These are phyloP conservation scores for Himalopsyche japonica DNA, from an alignment of 2,888 invertebrate genomes.

Conservation along the genomic window DNA sequence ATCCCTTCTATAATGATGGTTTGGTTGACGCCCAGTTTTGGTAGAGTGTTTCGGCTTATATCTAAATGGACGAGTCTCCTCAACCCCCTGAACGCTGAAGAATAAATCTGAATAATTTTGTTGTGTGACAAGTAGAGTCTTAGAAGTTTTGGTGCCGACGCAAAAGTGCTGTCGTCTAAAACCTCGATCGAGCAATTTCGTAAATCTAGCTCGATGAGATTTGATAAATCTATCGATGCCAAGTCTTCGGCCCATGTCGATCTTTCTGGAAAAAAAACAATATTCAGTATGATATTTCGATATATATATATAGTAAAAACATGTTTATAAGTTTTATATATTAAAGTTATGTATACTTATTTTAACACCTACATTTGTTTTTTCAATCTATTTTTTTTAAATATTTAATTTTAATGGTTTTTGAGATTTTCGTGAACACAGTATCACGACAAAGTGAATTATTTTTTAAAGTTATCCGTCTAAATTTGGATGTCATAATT, in stretches of 20 bases:
- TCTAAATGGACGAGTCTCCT: constrained; percentile 56
- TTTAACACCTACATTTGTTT: too few relatives aligned
- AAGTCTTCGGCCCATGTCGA: constrained; percentile 34
- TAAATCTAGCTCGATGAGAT: constrained; percentile 60
- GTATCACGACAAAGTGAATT: too few relatives aligned
- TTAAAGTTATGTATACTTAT: too few relatives aligned
- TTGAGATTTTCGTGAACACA: too few relatives aligned
- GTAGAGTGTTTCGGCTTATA: constrained; percentile 54
- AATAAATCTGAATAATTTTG: constrained; percentile 51
- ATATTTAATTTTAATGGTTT: too few relatives aligned
- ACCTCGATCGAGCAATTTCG: constrained; percentile 59
- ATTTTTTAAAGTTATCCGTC: too few relatives aligned
- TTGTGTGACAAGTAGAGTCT: constrained; percentile 62
- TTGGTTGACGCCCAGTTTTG: constrained; percentile 39
- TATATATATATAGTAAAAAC: too few relatives aligned
- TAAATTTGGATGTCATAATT: too few relatives aligned
- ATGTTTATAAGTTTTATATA: too few relatives aligned
- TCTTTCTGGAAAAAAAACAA: constrained; percentile 19
- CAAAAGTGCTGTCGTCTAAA: constrained; percentile 52
- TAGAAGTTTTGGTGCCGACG: constrained; percentile 52
- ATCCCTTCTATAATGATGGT: constrained; percentile 44
- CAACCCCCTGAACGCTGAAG: constrained; percentile 51
- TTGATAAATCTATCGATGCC: constrained; percentile 43
- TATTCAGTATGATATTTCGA: not conserved
- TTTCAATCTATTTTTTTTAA: too few relatives aligned